Evolutionary conservation across 2,888 invertebrate species (phyloP), one percentile per base, ranked within the genome.

Genomic region (Ferrisia virgata): DNA sequence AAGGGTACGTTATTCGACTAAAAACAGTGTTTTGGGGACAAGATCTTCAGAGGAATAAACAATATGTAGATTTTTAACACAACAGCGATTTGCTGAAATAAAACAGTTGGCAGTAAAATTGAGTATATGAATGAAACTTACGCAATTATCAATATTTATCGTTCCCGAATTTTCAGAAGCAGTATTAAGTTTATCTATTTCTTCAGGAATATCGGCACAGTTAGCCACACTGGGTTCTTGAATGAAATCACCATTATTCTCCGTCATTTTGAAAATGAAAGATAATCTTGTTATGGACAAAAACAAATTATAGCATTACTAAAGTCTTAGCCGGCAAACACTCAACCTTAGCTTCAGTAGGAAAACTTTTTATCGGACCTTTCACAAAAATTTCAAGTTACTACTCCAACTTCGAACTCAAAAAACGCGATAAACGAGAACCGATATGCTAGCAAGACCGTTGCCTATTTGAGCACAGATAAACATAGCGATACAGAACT

Each of bases 211-310:
- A 43, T 72, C 83, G 36, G 39, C 76, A 11, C 72, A n/a, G 15
- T 28, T 76, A 43, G 47, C 83, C 31, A 83, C 69, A 40, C 40
- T 31, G n/a, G 83, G 43, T 76, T 83, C 76, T 76, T 72, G 76
- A 25, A 69, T 11, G 28, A 83, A 83, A 33, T 83, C 83, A 69
- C 72, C 47, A 76, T 43, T 72, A 76, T 83, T 83, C 39, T 83
- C 83, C 1, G 83, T 83, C 83, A 83, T 83, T 76, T 76, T 18
- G 22, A n/a, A 18, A 18, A 76, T 76, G 18, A 33, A 8, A 36
- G 28, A 33, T 36, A 18, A 0, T 1, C n/a, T 69, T 15, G 64
- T 9, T 31, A n/a, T 33, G 22, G n/a, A n/a, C 36, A 3, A 9
- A 76, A 36, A 76, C 1, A 18, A 36, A 8, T 76, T 76, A 76